Base-by-base conservation (phyloP, 2,888 invertebrate genomes). In the Barypeithes pellucidus region DNA sequence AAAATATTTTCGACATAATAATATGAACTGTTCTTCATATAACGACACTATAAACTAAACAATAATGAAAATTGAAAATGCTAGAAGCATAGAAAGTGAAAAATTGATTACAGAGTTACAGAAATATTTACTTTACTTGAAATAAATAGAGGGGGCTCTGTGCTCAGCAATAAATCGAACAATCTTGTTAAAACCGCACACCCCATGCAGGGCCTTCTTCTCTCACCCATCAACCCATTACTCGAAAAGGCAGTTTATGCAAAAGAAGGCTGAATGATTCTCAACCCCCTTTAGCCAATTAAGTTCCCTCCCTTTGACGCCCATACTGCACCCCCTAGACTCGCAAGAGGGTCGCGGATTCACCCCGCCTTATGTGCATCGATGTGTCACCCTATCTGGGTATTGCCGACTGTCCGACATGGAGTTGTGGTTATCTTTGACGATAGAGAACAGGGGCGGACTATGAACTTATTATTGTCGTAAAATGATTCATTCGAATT, bases 251-350 rank as follows among this genome's bases (percentile, higher is more conserved):
- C 77, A 67, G 67, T 68, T 74, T 77, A 77, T 79, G 78, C 78
- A 77, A 77, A 77, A 76, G 69, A 72, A 78, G 79, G 79, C 77
- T 78, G 79, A n/a, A 76, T 78, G 72, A 77, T 72, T 73, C 73
- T 69, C 73, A 75, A 73, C 77, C 77, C 75, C 75, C 77, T 79
- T 79, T 79, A 80, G 79, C 80, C 80, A 82, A 81, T 82, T 81
- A 80, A 76, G 76, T 78, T 80, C 80, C 80, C 79, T 78, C 79
- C 76, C 77, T 74, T 67, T 71, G 77, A 76, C 78, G 78, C 79
- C 80, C 79, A 73, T 77, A 62, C 66, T 73, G 77, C 75, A 79
- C 45, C 77, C 78, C 77, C 72, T 77, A 47, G 72, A 72, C 20
- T 78, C 76, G 73, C 75, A 76, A 70, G 24, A 74, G 77, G 78